These are phyloP conservation scores for Caenorhabditis drosophilae DNA, from an alignment of 2,888 invertebrate species.

Conservation along the genomic window DNA sequence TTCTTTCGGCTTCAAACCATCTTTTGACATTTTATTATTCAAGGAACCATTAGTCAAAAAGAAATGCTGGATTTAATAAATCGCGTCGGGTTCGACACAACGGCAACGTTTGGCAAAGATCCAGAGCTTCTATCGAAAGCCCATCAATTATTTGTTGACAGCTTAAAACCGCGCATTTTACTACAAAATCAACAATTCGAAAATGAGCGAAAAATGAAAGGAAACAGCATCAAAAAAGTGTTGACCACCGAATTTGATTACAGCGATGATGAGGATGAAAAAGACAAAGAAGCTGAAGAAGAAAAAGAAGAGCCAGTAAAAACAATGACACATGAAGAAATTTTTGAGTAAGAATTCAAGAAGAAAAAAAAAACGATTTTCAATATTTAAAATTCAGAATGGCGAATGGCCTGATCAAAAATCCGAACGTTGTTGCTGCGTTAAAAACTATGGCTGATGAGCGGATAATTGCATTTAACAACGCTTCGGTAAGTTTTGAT, in stretches of 20 bases:
- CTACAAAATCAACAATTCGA: background rate
- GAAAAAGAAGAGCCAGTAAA: constrained; percentile 16
- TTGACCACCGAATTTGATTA: constrained; percentile 65
- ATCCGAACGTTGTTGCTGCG: constrained; percentile 6
- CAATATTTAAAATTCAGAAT: background rate
- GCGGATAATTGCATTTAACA: constrained; percentile 8
- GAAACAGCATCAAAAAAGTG: constrained; percentile 51
- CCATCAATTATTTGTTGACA: constrained; percentile 11
- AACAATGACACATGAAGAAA: constrained; percentile 18
- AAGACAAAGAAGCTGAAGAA: constrained; percentile 32
- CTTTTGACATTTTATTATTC: too few relatives aligned
- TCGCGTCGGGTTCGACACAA: constrained; percentile 21
- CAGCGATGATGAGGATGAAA: constrained; percentile 66
- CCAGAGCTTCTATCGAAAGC: constrained; percentile 22
- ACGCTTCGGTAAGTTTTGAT: constrained; percentile 1
- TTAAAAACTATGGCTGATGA: constrained; percentile 13
- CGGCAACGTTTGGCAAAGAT: constrained; percentile 27
- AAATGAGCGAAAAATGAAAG: constrained; percentile 6
- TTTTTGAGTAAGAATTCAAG: constrained; percentile 7
- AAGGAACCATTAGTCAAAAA: constrained; percentile 43
- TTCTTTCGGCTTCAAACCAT: background rate
- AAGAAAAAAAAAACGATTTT: background rate
- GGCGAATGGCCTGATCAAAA: background rate
- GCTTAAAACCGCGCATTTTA: background rate
- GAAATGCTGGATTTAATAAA: constrained; percentile 37